Base-by-base conservation (phyloP, 2,888 invertebrate genomes). In the Strigamia maritima region DNA sequence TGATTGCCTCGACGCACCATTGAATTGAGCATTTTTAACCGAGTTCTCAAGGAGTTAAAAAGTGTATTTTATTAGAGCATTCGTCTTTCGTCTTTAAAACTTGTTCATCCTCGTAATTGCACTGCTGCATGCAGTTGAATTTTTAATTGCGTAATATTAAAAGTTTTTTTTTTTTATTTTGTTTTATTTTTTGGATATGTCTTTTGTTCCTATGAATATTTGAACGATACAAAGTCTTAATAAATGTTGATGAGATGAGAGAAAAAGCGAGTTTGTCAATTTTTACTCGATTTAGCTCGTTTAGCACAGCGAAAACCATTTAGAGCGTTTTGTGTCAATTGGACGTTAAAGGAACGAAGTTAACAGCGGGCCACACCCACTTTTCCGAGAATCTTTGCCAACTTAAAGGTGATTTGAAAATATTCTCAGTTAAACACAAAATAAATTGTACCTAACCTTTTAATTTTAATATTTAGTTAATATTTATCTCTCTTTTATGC, bases 1-100 rank as follows among this genome's bases (percentile, higher is more conserved):
- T 54, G 54, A 54, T 54, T 54, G 54, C 54, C 54, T 54, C 54
- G 54, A 54, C 54, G 54, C 54, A 22, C 54, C 54, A 54, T 54
- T 54, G 54, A 54, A 54, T 54, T 54, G 54, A 54, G 54, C 54
- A 19, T 54, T 54, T 54, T 54, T 54, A 54, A 54, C 54, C 19
- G 54, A 54, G 54, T 54, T 54, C 54, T 54, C 8, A 22, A 19
- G 54, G 22, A 54, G 54, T 54, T 22, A 54, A 54, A 54, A 54
- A 54, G 54, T 54, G 54, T 54, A 54, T 54, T 54, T 54, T 19
- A 49, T 54, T 6, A n/a, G 54, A 54, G 54, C n/a, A 54, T 49
- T 49, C 49, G 49, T 49, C 49, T 49, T 49, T 54, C 54, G 16
- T 54, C 19, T 54, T 54, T 54, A 54, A 54, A 54, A 54, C 54